These are phyloP conservation scores for Geococcyx californianus DNA, from an alignment of 2,113 vertebrate genomes.

Conservation along the genomic window DNA sequence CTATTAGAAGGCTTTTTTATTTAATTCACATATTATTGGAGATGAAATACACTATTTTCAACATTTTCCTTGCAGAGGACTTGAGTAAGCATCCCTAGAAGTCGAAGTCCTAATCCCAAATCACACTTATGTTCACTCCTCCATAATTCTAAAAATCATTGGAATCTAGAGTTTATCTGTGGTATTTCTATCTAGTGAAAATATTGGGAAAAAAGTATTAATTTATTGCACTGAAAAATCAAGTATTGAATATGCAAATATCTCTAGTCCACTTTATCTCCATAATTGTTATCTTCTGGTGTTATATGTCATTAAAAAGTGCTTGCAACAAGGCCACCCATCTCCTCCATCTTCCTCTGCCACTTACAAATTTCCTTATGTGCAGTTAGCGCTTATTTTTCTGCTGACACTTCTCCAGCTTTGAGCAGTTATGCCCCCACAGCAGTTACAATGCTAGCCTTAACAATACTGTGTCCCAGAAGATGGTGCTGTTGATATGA, in stretches of 20 bases:
- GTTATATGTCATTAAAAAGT: background rate
- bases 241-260: background rate
- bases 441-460: background rate
- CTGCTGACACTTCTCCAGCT: background rate
- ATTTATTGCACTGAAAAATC: background rate
- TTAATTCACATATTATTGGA: background rate
- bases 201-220: background rate
- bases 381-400: background rate
- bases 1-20: background rate
- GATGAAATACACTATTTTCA: background rate
- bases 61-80: background rate
- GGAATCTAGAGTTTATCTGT: background rate
- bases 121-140: background rate
- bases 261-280: background rate
- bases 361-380: background rate
- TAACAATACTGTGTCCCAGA: background rate
- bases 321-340: background rate
- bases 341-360: background rate
- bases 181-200: background rate
- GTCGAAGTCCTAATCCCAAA: background rate
- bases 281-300: background rate
- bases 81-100: background rate
- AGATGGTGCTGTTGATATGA: background rate
- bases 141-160: background rate
- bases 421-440: background rate